Evolutionary conservation across 2,113 vertebrate species (phyloP).

Genomic region (Dromas ardeola): DNA sequence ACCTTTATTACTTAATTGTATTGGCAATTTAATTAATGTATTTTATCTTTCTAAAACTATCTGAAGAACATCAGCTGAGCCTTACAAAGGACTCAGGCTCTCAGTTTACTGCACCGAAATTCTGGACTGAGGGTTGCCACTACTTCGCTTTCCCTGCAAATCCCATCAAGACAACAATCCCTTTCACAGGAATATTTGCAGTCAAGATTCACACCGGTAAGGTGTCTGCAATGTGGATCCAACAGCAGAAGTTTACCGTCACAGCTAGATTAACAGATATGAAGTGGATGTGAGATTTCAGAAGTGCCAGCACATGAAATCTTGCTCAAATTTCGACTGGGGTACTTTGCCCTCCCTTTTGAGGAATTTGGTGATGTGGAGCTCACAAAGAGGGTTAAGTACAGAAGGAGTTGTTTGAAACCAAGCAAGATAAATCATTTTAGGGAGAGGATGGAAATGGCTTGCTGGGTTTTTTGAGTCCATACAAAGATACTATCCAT

Average conservation of each 20-base stretch:
- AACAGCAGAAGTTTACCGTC: not conserved
- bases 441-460: not conserved
- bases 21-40: not conserved
- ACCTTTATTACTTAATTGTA: not conserved
- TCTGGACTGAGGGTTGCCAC: not conserved
- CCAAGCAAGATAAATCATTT: not conserved
- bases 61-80: not conserved
- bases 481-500: not conserved
- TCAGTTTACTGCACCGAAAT: not conserved
- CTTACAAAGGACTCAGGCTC: not conserved
- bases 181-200: not conserved
- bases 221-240: not conserved
- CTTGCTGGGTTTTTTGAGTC: not conserved
- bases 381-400: not conserved
- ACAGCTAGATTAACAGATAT: not conserved
- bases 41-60: not conserved
- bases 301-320: not conserved
- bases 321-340: not conserved
- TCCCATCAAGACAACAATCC: not conserved
- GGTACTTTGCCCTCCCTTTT: not conserved
- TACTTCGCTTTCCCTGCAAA: not conserved
- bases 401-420: not conserved
- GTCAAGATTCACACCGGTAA: not conserved
- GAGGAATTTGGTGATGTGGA: not conserved
- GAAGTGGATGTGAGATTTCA: not conserved